Conservation (phyloP, 1,140 invertebrate species). For the Drosophila albomicans region DNA sequence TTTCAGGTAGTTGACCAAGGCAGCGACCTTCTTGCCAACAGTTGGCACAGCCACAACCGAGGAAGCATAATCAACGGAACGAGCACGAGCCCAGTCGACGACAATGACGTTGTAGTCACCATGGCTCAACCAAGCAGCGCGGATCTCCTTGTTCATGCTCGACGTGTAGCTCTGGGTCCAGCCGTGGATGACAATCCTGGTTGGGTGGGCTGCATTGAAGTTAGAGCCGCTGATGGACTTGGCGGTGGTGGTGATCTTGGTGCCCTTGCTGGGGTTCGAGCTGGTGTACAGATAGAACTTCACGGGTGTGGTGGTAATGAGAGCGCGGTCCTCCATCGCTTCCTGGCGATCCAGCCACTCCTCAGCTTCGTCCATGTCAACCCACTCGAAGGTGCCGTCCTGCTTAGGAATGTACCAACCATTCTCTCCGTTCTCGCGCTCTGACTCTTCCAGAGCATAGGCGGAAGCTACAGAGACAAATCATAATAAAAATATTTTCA, state of each 20-base stretch:
- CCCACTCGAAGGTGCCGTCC: constrained; percentile 71
- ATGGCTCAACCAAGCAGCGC: constrained; percentile 85
- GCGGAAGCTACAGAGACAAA: constrained; percentile 45
- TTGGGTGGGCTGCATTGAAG: constrained; percentile 70
- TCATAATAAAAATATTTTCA: not conserved
- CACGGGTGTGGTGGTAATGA: constrained; percentile 58
- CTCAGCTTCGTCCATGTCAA: constrained; percentile 72
- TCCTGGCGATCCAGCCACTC: constrained; percentile 50
- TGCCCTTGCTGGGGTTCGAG: constrained; percentile 58
- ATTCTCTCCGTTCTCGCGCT: constrained; percentile 74
- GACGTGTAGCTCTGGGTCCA: constrained; percentile 68
- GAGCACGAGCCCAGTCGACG: constrained; percentile 87
- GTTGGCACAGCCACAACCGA: constrained; percentile 78
- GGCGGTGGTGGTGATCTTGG: constrained; percentile 59
- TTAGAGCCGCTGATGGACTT: constrained; percentile 60
- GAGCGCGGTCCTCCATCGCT: constrained; percentile 47
- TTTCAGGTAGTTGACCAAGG: constrained; percentile 81
- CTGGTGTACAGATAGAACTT: constrained; percentile 72
- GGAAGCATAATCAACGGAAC: constrained; percentile 85
- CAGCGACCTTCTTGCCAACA: constrained; percentile 76
- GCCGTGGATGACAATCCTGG: constrained; percentile 76
- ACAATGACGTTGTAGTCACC: constrained; percentile 86
- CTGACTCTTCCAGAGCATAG: constrained; percentile 57
- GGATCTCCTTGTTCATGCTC: constrained; percentile 69
- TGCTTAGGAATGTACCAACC: constrained; percentile 77